phyloP scores from a whole-genome alignment of 2,888 invertebrate species.

The Archips crataeganus region DNA sequence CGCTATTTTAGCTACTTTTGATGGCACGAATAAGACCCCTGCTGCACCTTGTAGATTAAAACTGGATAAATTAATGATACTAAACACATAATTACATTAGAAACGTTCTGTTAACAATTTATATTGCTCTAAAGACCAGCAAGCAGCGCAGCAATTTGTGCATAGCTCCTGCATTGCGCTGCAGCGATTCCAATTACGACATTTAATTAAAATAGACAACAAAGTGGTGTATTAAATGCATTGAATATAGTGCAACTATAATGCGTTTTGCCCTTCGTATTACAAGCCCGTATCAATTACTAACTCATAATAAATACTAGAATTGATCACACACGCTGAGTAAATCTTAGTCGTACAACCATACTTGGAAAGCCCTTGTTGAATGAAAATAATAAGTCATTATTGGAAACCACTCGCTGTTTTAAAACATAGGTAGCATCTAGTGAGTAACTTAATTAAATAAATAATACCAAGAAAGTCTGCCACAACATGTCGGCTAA shows the following conservation, averaged over 20 bases:
- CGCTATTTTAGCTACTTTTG: background rate
- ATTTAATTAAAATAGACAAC: constrained; percentile 63
- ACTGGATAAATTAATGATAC: constrained; percentile 50
- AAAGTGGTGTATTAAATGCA: constrained; percentile 52
- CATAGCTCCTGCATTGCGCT: constrained; percentile 45
- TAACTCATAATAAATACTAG: constrained; percentile 54
- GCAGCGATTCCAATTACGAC: constrained; percentile 57
- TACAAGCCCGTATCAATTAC: constrained; percentile 54
- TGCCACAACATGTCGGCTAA: background rate
- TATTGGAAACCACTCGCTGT: constrained; percentile 59
- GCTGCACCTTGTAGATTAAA: background rate
- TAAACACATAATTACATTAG: constrained; percentile 52
- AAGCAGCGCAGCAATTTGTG: constrained; percentile 58
- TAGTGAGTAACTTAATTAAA: constrained; percentile 3
- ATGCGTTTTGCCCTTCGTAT: constrained; percentile 48
- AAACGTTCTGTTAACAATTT: constrained; percentile 53
- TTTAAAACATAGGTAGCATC: constrained; percentile 21
- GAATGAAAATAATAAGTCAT: constrained; percentile 66
- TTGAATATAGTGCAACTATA: constrained; percentile 45
- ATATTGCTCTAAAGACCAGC: constrained; percentile 50
- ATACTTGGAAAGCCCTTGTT: constrained; percentile 69
- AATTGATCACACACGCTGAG: constrained; percentile 61
- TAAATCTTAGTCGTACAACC: constrained; percentile 53
- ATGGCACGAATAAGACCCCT: background rate
- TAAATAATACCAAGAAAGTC: constrained; percentile 19